Evolutionary conservation across 2,113 vertebrate species (phyloP).

Genomic region (Thymallus thymallus): DNA sequence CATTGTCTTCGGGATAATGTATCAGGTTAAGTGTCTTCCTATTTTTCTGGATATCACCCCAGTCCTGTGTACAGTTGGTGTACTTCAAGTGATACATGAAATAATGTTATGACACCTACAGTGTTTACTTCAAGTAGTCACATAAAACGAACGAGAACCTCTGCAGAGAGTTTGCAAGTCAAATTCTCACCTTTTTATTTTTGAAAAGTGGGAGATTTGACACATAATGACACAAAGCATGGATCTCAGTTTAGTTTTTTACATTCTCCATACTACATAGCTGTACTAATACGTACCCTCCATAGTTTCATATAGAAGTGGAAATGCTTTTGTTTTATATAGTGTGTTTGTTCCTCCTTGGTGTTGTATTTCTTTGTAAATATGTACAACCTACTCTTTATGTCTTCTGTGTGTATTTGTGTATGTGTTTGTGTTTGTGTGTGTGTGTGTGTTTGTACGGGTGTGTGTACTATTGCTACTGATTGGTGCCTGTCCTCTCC

Average conservation of each 20-base stretch:
- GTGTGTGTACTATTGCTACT: conserved; percentile 29
- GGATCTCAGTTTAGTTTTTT: conserved; percentile 23
- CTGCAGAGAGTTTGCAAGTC: conserved; percentile 50
- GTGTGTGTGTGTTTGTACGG: neutral
- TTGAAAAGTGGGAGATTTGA: conserved; percentile 51
- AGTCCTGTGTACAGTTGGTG: neutral
- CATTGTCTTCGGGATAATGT: conserved; percentile 72
- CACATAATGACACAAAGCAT: conserved; percentile 43
- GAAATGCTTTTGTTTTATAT: neutral
- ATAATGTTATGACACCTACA: no score
- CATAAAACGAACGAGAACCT: conserved; percentile 33
- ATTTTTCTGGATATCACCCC: conserved; percentile 20
- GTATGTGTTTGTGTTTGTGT: neutral
- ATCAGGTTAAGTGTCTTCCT: conserved; percentile 70
- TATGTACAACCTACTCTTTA: neutral
- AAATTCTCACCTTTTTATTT: conserved; percentile 49
- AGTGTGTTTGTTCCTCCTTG: neutral
- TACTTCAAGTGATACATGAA: no score
- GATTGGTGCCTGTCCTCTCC: conserved; percentile 32
- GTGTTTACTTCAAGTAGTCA: no score
- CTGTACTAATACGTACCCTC: neutral
- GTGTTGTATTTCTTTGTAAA: conserved; percentile 11
- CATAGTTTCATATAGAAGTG: neutral
- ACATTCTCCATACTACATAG: neutral
- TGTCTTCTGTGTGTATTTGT: conserved; percentile 4